Conservation (phyloP, 2,888 invertebrate genomes). For the Matsumyia berberina region DNA sequence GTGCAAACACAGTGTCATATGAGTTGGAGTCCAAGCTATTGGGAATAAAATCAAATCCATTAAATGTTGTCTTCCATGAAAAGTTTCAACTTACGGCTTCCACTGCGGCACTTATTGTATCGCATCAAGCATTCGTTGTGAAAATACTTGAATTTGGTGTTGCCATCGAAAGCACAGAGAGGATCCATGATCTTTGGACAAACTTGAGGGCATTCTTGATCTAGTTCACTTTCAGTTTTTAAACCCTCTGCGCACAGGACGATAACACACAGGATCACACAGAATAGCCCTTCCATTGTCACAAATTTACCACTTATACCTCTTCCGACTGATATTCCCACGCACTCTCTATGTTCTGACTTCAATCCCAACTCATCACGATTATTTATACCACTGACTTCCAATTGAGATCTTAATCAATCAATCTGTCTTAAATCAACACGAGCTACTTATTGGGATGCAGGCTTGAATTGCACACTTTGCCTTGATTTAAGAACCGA, state of each 20-base stretch:
- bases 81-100: conserved; percentile 67
- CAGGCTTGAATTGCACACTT: conserved; percentile 30
- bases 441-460: not conserved
- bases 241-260: conserved; percentile 22
- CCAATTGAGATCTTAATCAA: conserved; percentile 18
- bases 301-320: not conserved
- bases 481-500: conserved; percentile 35
- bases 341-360: conserved; percentile 31
- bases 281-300: conserved; percentile 36
- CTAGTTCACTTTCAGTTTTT: conserved; percentile 64
- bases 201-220: conserved; percentile 68
- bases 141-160: conserved; percentile 76
- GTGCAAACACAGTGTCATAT: conserved; percentile 78
- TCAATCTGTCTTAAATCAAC: conserved; percentile 21
- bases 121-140: conserved; percentile 78
- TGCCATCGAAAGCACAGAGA: conserved; percentile 77
- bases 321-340: not conserved
- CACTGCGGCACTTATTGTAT: conserved; percentile 77
- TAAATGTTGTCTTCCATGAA: not conserved
- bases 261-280: conserved; percentile 4
- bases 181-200: conserved; percentile 78
- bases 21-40: conserved; percentile 78
- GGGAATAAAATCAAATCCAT: conserved; percentile 22
- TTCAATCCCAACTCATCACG: conserved; percentile 8
- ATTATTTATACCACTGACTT: conserved; percentile 55